Evolutionary conservation across 1,140 invertebrate genomes (phyloP).

Genomic region (Drepana arcuata): DNA sequence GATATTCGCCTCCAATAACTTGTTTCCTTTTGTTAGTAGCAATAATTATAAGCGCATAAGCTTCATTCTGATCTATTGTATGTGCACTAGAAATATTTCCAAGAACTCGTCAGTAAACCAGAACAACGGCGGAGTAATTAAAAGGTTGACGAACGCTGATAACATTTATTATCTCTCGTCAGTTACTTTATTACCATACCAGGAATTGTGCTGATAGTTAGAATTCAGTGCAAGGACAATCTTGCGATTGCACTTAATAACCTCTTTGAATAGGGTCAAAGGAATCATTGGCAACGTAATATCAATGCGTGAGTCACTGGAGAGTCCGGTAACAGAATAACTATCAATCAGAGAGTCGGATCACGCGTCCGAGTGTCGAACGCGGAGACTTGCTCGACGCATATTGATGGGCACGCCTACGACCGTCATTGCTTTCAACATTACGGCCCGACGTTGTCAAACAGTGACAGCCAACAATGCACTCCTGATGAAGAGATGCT

Average conservation of each 20-base stretch:
- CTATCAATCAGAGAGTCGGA: slow-evolving; percentile 40
- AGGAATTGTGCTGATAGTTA: slow-evolving; percentile 37
- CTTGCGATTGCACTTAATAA: slow-evolving; percentile 43
- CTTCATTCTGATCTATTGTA: too few species aligned
- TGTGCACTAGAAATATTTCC: too few species aligned
- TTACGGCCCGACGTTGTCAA: slow-evolving; percentile 6
- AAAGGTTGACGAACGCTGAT: slow-evolving; percentile 7
- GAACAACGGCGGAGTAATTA: too few species aligned
- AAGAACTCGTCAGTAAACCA: too few species aligned
- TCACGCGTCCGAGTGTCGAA: slow-evolving; percentile 39
- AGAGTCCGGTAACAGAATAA: slow-evolving; percentile 30
- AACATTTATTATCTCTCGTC: slow-evolving; percentile 16
- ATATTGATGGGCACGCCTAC: slow-evolving; percentile 52
- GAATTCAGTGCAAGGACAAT: slow-evolving; percentile 62
- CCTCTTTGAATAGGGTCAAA: slow-evolving; percentile 59
- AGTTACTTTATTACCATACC: slow-evolving; percentile 46
- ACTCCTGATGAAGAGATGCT: slow-evolving; percentile 3
- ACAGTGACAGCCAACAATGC: slow-evolving; percentile 5
- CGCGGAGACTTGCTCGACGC: slow-evolving; percentile 30
- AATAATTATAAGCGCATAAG: too few species aligned
- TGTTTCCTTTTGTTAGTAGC: too few species aligned
- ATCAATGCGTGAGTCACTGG: slow-evolving; percentile 52
- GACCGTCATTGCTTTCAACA: too few species aligned
- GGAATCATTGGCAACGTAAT: slow-evolving; percentile 47
- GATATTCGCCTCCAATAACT: too few species aligned